Evolutionary conservation across 2,888 invertebrate genomes (phyloP).

Genomic region (Aradus depressus): DNA sequence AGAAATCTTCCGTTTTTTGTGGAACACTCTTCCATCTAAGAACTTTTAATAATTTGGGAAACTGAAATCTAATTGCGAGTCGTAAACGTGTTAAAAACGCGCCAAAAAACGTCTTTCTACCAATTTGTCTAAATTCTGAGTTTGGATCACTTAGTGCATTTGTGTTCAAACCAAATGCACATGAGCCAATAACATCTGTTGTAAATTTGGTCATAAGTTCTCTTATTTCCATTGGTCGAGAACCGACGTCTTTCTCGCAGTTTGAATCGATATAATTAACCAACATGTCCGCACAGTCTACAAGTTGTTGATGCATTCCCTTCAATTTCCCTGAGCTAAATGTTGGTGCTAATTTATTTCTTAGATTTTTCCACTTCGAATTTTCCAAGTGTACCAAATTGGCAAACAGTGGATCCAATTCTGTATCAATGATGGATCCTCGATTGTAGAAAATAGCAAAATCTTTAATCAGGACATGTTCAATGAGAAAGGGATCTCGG

Average conservation of each 20-base stretch:
- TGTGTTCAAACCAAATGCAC: slow-evolving; percentile 41
- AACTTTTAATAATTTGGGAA: background rate
- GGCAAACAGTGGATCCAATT: slow-evolving; percentile 35
- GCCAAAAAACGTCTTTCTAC: slow-evolving; percentile 32
- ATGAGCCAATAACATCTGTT: slow-evolving; percentile 41
- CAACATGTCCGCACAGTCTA: slow-evolving; percentile 35
- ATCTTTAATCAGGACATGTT: slow-evolving; percentile 40
- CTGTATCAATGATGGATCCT: slow-evolving; percentile 36
- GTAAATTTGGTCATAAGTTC: slow-evolving; percentile 37
- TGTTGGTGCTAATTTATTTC: slow-evolving; percentile 43
- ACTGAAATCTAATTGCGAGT: background rate
- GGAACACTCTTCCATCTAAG: background rate
- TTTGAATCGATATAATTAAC: slow-evolving; percentile 12
- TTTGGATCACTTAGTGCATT: slow-evolving; percentile 37
- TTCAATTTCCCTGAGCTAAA: slow-evolving; percentile 46
- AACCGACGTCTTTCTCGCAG: slow-evolving; percentile 1
- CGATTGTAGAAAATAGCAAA: slow-evolving; percentile 42
- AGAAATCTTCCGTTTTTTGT: slow-evolving; percentile 15
- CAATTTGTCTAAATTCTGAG: slow-evolving; percentile 37
- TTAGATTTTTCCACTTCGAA: slow-evolving; percentile 43
- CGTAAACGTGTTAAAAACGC: slow-evolving; percentile 31
- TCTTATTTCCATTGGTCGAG: slow-evolving; percentile 19
- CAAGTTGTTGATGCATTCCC: slow-evolving; percentile 41
- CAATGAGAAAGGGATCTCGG: slow-evolving; percentile 40
- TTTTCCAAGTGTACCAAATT: slow-evolving; percentile 40